phyloP scores from a whole-genome alignment of 23 tunicate genomes.

The Diplosoma virens region DNA sequence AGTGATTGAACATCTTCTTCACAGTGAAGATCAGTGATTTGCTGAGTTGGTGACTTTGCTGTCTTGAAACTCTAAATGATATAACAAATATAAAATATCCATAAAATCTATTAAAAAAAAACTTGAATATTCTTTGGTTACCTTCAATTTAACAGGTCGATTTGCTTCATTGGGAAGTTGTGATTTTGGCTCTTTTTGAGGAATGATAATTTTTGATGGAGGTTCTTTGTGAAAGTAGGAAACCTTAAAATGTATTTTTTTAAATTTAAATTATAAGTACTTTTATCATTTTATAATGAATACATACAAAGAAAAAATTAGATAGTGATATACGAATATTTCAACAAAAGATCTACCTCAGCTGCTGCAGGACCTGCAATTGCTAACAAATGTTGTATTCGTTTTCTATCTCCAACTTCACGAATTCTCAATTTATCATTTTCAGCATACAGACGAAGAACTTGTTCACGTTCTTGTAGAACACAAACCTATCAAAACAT shows the following conservation, averaged over 20 bases:
- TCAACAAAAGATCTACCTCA: constrained; percentile 56
- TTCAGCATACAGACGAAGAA: constrained; percentile 87
- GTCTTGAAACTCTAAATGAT: background rate
- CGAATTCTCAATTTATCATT: constrained; percentile 92
- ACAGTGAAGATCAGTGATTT: too few species aligned
- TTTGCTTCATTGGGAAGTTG: constrained; percentile 61
- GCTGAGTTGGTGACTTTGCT: background rate
- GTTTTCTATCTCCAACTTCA: constrained; percentile 89
- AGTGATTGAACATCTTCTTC: constrained; percentile 69
- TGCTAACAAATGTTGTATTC: constrained; percentile 89
- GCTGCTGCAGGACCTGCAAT: constrained; percentile 98
- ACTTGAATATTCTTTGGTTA: background rate
- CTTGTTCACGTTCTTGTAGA: constrained; percentile 93
- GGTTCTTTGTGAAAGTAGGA: constrained; percentile 99
- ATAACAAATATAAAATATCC: background rate
- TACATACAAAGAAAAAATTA: too few species aligned
- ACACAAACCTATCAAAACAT: constrained; percentile 67
- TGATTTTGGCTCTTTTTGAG: constrained; percentile 74
- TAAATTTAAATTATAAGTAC: background rate
- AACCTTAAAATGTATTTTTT: constrained; percentile 21
- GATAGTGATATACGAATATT: too few species aligned
- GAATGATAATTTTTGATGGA: constrained; percentile 79
- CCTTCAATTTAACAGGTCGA: background rate
- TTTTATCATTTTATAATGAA: too few species aligned
- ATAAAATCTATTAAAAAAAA: background rate